Conservation (phyloP, 2,113 vertebrate species). For the Cynocephalus volans region DNA sequence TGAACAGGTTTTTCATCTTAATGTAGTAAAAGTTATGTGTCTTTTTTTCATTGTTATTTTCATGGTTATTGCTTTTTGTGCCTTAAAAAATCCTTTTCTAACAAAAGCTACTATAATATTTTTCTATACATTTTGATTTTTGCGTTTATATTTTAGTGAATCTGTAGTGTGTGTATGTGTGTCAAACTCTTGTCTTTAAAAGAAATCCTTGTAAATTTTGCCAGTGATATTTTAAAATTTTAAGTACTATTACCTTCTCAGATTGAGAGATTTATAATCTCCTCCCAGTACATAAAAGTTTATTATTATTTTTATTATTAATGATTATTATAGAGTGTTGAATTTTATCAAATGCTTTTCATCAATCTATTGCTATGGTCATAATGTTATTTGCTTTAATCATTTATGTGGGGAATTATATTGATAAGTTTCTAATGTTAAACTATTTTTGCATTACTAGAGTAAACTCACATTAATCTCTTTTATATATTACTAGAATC, state of each 20-base stretch:
- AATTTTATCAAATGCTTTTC: background rate
- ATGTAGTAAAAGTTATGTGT: background rate
- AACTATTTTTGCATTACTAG: background rate
- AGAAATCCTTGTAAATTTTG: background rate
- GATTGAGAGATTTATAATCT: background rate
- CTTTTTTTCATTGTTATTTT: background rate
- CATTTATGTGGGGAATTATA: background rate
- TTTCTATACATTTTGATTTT: background rate
- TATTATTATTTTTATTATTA: background rate
- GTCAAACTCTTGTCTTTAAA: background rate
- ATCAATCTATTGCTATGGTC: background rate
- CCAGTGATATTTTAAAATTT: background rate
- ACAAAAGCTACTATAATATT: background rate
- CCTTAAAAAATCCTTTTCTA: background rate
- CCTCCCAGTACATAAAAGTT: background rate
- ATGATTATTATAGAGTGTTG: background rate
- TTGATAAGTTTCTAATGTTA: background rate
- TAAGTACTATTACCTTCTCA: background rate
- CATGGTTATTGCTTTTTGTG: background rate
- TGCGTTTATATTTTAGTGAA: slow-evolving; percentile 8
- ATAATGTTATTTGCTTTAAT: background rate
- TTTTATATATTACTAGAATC: background rate
- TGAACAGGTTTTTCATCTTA: background rate
- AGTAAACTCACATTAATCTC: background rate
- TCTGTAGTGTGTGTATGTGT: background rate